Evolutionary conservation across 2,888 invertebrate species (phyloP).

Genomic region (Lepidochrysops patricia): DNA sequence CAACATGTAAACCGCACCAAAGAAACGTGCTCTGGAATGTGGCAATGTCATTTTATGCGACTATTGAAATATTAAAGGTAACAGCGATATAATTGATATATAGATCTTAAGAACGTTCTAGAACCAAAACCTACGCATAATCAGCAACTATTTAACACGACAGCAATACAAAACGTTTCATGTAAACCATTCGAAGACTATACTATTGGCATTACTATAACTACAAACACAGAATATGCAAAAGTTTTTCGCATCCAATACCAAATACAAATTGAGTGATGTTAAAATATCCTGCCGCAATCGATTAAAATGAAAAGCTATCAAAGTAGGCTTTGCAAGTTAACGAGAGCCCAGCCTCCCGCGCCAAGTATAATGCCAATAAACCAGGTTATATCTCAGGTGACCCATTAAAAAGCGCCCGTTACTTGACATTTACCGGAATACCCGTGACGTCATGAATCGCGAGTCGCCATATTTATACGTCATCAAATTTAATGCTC

Average conservation of each 20-base stretch:
- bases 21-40: neutral
- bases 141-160: too few relatives aligned
- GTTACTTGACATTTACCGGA: slow-evolving; percentile 3
- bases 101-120: too few relatives aligned
- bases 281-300: too few relatives aligned
- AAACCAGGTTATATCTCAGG: neutral
- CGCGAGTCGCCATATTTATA: neutral
- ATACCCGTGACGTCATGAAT: slow-evolving; percentile 6
- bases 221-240: too few relatives aligned
- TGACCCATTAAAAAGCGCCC: slow-evolving; percentile 1
- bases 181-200: too few relatives aligned
- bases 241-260: too few relatives aligned
- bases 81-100: neutral
- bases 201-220: too few relatives aligned
- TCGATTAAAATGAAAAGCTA: neutral
- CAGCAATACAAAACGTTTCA: too few relatives aligned
- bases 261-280: too few relatives aligned
- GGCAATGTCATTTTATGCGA: neutral
- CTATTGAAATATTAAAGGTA: neutral
- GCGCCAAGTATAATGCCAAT: neutral
- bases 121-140: too few relatives aligned
- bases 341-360: neutral
- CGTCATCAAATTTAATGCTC: neutral
- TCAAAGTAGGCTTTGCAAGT: neutral
- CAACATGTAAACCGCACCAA: neutral